Evolutionary conservation across 2,113 vertebrate species (phyloP).

Genomic region (Nematolebias whitei): DNA sequence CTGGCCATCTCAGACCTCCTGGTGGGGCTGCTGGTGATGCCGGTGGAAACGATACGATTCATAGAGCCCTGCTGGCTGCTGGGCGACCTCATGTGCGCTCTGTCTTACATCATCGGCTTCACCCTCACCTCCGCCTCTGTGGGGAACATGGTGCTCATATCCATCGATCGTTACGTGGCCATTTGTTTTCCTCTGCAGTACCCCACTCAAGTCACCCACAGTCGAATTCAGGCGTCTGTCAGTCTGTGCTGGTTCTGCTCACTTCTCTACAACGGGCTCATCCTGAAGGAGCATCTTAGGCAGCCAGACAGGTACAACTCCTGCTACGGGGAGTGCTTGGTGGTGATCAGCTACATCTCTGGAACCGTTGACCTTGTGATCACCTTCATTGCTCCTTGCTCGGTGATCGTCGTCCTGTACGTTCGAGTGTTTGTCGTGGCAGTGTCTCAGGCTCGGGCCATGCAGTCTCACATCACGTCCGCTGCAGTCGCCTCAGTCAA

Average conservation of each 20-base stretch:
- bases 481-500: background rate
- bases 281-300: constrained; percentile 44
- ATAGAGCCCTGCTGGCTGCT: constrained; percentile 71
- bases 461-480: constrained; percentile 2
- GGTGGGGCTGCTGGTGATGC: constrained; percentile 81
- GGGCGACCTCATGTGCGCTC: constrained; percentile 55
- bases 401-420: constrained; percentile 54
- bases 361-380: constrained; percentile 54
- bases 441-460: constrained; percentile 63
- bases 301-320: constrained; percentile 31
- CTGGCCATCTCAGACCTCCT: constrained; percentile 72
- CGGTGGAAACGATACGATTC: constrained; percentile 70
- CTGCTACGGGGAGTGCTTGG: constrained; percentile 57
- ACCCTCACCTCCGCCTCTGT: constrained; percentile 60
- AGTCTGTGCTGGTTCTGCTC: constrained; percentile 61
- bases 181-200: constrained; percentile 68
- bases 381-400: constrained; percentile 52
- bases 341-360: constrained; percentile 47
- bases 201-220: constrained; percentile 40
- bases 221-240: constrained; percentile 36
- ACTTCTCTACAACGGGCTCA: constrained; percentile 45
- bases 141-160: constrained; percentile 67
- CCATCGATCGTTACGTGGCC: constrained; percentile 64
- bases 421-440: constrained; percentile 60
- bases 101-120: constrained; percentile 47